phyloP scores from a whole-genome alignment of 2,113 vertebrate species.

The Sebastes schlegelii region DNA sequence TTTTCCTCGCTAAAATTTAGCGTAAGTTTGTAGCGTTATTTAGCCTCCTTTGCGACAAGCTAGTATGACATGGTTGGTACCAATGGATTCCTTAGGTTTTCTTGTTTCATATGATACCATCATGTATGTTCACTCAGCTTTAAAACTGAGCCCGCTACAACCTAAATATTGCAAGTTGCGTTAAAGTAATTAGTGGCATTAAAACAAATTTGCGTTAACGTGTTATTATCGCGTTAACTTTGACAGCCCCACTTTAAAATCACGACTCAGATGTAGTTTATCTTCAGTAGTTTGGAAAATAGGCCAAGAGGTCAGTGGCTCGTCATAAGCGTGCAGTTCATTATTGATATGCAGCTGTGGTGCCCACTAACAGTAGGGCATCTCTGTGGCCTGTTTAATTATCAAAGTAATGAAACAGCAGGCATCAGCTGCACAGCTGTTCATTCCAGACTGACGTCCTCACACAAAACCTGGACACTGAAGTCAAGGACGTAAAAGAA shows the following conservation, averaged over 20 bases:
- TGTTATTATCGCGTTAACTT: too few species aligned
- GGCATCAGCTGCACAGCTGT: slow-evolving; percentile 49
- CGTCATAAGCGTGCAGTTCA: slow-evolving; percentile 1
- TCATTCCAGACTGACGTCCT: slow-evolving; percentile 37
- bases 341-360: slow-evolving; percentile 35
- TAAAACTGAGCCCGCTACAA: too few species aligned
- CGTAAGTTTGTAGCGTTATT: too few species aligned
- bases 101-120: too few species aligned
- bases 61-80: too few species aligned
- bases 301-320: slow-evolving; percentile 48
- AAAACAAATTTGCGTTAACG: too few species aligned
- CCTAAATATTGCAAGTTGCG: too few species aligned
- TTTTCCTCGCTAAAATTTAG: too few species aligned
- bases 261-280: neutral
- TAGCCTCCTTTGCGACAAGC: too few species aligned
- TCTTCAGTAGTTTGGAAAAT: slow-evolving; percentile 29
- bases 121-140: too few species aligned
- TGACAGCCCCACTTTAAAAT: neutral
- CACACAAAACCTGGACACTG: slow-evolving; percentile 14
- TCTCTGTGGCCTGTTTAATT: slow-evolving; percentile 38
- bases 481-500: neutral
- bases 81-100: too few species aligned
- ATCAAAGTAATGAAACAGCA: slow-evolving; percentile 51
- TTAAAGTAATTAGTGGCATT: too few species aligned
- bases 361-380: slow-evolving; percentile 10